Percentiles rank a stretch among this genome's conserved stretches.
Evolutionary conservation across 2,888 invertebrate species (phyloP).

Genomic region (Polyommatus icarus): DNA sequence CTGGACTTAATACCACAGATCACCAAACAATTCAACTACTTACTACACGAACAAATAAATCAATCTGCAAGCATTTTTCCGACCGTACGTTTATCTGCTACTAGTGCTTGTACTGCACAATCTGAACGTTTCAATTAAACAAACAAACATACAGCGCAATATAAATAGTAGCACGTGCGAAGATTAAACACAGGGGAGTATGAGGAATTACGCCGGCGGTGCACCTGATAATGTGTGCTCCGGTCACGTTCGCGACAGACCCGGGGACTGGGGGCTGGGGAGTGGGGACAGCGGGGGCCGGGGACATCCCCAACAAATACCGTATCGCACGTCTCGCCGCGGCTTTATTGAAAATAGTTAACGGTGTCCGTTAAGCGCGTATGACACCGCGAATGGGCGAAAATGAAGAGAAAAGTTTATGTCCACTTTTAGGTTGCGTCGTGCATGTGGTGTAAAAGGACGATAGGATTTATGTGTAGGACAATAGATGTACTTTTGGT

Average conservation of each 20-base stretch:
- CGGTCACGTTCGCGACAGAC: constrained; percentile 12
- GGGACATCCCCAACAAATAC: not conserved
- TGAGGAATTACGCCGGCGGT: constrained; percentile 25
- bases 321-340: constrained; percentile 7
- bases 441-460: too few relatives aligned
- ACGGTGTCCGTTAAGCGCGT: not conserved
- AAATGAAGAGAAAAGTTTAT: not conserved
- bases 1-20: too few relatives aligned
- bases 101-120: not conserved
- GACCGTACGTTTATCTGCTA: not conserved
- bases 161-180: constrained; percentile 24
- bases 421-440: too few relatives aligned
- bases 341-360: constrained; percentile 13
- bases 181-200: constrained; percentile 5
- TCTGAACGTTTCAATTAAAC: constrained; percentile 21
- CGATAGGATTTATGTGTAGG: too few relatives aligned
- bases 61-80: constrained; percentile 4
- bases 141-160: not conserved
- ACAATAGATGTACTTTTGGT: too few relatives aligned
- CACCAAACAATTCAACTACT: too few relatives aligned
- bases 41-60: too few relatives aligned
- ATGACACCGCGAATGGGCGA: not conserved
- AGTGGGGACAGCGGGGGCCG: not conserved
- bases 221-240: constrained; percentile 15
- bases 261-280: not conserved